Base-by-base conservation (phyloP, 2,888 invertebrate species). In the Drepana falcataria region DNA sequence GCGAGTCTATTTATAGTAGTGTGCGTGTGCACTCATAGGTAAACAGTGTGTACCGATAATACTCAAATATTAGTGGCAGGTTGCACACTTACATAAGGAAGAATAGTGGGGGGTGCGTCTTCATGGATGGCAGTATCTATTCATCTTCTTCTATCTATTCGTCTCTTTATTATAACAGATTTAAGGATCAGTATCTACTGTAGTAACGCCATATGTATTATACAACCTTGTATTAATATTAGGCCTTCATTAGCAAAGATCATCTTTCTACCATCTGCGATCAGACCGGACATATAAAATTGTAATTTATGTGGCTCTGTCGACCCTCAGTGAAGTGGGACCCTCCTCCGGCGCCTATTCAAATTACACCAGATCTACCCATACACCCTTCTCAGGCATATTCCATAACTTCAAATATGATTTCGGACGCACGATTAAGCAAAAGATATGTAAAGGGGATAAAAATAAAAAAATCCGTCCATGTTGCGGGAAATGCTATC, bases 221-320 rank as follows among this genome's bases (percentile, higher is more conserved):
- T 21, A 21, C 1, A 21, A 21, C 21, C 21, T 21, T 21, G 21
- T 21, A 21, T 21, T 21, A 21, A 21, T 21, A 21, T 21, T 21
- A 21, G 21, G 21, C 21, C 21, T 21, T 57, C 55, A 54, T 57
- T 59, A 56, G 53, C 58, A 33, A 53, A 65, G 65, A 61, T 66
- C 65, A 61, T 63, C 65, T 51, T 51, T 61, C 55, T 9, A 44
- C 44, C 7, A 9, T 9, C 59, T 51, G 57, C 61, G 63, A 66
- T 69, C 68, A 75, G 68, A 69, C 71, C 71, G 77, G 77, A 74
- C 72, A 69, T 73, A 79, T 79, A 81, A 77, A 77, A 70, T 70
- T 77, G 76, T 77, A 77, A 80, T 81, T 81, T 82, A 83, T 79
- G 79, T 77, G 75, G 77, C 76, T 77, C 69, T 73, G 72, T 70